phyloP scores from a whole-genome alignment of 2,797 vertebrate genomes.

The Pteropus rufus region DNA sequence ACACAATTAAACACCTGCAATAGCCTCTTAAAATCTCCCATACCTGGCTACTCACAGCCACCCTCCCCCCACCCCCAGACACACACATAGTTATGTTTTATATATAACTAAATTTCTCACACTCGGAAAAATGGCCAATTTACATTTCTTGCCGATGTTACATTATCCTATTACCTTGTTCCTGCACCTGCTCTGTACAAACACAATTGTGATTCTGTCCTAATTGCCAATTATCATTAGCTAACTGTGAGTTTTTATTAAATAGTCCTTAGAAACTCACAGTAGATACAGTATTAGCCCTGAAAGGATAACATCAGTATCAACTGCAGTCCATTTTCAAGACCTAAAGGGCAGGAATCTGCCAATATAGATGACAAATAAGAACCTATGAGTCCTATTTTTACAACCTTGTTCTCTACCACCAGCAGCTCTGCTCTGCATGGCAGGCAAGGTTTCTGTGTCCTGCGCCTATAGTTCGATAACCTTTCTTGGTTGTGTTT shows the following conservation, averaged over 20 bases:
- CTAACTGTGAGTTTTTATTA: neutral
- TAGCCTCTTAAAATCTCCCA: neutral
- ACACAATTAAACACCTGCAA: neutral
- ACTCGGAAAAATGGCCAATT: neutral
- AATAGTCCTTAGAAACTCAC: neutral
- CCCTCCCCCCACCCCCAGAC: rapidly evolving
- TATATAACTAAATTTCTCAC: neutral
- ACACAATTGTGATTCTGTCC: neutral
- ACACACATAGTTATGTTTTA: neutral
- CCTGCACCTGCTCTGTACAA: neutral
- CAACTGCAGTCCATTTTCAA: neutral
- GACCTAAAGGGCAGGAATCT: neutral
- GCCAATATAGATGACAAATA: neutral
- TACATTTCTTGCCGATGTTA: neutral
- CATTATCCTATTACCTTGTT: neutral
- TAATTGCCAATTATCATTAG: slow-evolving; percentile 14
- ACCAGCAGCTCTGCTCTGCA: slow-evolving; percentile 50
- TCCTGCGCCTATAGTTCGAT: slow-evolving; percentile 61
- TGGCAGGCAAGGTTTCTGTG: slow-evolving; percentile 70
- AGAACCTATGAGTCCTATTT: slow-evolving; percentile 48
- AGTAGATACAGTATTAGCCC: neutral
- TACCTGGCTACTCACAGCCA: neutral
- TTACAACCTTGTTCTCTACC: slow-evolving; percentile 48
- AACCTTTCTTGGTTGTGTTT: slow-evolving; percentile 74
- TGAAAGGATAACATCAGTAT: neutral